Base-by-base conservation (phyloP, 2,113 vertebrate species). In the Brachionichthys hirsutus region DNA sequence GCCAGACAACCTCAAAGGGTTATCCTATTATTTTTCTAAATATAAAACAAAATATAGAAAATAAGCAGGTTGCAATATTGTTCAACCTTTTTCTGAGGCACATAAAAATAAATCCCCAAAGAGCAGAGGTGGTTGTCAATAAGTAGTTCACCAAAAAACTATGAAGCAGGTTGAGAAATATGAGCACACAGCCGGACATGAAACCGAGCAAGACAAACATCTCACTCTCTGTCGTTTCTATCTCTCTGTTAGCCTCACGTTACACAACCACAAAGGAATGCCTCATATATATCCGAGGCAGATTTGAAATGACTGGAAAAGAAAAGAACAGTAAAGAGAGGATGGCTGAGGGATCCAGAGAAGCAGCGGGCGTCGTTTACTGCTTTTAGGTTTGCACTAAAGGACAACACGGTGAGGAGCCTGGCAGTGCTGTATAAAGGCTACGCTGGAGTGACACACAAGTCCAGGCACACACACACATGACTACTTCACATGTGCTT, bases 181-280 rank as follows among this genome's bases (percentile, higher is more conserved):
- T 67, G 78, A 79, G 79, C 52, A 24, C 63, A 68, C 74, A 54
- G 77, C 77, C 65, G 80, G 84, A 73, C 77, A 55, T 19, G 54
- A 65, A 75, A 76, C 57, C 45, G 63, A 51, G 61, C 62, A 61
- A 58, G 67, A 70, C 74, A 56, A 77, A 77, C 53, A 74, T 54
- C 50, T 50, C 16, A 38, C 30, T 57, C 20, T 41, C 36, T 18
- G 36, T 69, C 24, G 63, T 36, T 42, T 30, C 49, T 16, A 9
- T 61, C 58, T 74, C 59, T 42, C 43, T 16, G 40, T 64, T 73
- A 15, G 18, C 74, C 49, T 67, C 72, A 56, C 52, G 70, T 85
- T 85, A 73, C 82, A 85, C 83, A 86, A 80, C 68, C 62, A 55
- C 82, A 75, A 80, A 86, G 75, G 79, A 85, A 85, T 70, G 82